A percentile compares a stretch with the other conserved stretches of the same genome.
Evolutionary conservation across 2,113 vertebrate genomes (phyloP).

Genomic region (Pristiophorus japonicus): DNA sequence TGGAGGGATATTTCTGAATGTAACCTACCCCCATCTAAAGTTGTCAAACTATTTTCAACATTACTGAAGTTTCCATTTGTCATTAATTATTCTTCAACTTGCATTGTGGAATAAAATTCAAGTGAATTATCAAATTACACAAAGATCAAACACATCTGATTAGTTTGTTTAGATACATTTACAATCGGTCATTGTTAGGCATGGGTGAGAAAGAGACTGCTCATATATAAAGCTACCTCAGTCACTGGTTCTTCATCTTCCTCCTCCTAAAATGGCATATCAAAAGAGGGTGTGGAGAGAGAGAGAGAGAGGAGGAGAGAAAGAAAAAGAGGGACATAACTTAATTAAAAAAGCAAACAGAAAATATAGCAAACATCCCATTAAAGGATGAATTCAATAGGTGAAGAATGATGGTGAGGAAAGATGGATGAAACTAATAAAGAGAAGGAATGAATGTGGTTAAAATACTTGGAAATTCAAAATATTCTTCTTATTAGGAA

Average conservation of each 20-base stretch:
- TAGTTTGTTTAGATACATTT: not conserved
- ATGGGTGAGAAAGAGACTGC: not conserved
- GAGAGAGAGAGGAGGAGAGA: not conserved
- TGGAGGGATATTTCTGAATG: not conserved
- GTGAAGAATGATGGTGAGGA: not conserved
- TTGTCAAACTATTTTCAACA: too few relatives aligned
- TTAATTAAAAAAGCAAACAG: not conserved
- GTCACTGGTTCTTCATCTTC: conserved; percentile 30
- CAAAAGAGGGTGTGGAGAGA: too few relatives aligned
- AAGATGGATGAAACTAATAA: not conserved
- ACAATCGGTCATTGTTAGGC: not conserved
- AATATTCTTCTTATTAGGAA: not conserved
- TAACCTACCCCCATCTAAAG: not conserved
- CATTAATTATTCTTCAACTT: not conserved
- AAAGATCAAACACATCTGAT: not conserved
- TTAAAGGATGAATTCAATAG: not conserved
- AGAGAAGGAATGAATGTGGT: not conserved
- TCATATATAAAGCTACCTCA: conserved; percentile 22
- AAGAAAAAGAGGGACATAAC: not conserved
- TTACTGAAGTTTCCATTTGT: not conserved
- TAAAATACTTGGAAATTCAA: not conserved
- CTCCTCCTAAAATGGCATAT: conserved; percentile 4
- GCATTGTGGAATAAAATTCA: not conserved
- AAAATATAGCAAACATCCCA: not conserved
- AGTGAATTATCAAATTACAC: not conserved